Conservation (phyloP, 1,140 invertebrate genomes). For the Caenorhabditis tropicalis region DNA sequence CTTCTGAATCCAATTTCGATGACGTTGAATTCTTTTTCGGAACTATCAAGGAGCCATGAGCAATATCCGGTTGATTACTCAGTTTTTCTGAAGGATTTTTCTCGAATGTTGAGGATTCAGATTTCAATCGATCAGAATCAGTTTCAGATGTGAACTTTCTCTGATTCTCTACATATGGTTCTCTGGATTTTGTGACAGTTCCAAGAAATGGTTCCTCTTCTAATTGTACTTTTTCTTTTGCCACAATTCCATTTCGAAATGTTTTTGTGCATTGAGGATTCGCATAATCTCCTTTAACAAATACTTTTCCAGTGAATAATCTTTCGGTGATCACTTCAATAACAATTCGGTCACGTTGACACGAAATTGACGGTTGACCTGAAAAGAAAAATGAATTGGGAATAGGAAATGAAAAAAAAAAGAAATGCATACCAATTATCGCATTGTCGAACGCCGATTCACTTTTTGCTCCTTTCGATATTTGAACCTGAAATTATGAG, state of each 20-base stretch:
- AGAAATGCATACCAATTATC: conserved; percentile 39
- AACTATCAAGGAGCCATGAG: not conserved
- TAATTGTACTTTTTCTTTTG: not conserved
- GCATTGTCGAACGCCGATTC: conserved; percentile 43
- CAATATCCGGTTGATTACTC: not conserved
- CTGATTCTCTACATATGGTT: conserved; percentile 10
- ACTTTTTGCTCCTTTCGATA: conserved; percentile 1
- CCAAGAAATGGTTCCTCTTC: conserved; percentile 12
- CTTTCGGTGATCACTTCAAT: conserved; percentile 53
- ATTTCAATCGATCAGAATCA: not conserved
- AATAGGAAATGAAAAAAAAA: not conserved
- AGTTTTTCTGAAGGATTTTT: not conserved
- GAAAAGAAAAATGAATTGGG: not conserved
- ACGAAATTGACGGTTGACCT: conserved; percentile 52
- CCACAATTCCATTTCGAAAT: not conserved
- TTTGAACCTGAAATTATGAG: not conserved
- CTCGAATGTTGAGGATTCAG: no score
- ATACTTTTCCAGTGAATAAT: conserved; percentile 59
- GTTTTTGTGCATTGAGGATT: conserved; percentile 48
- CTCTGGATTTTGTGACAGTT: conserved; percentile 9
- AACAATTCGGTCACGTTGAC: conserved; percentile 51
- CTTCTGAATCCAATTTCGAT: not conserved
- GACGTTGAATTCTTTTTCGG: not conserved
- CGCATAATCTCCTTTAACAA: conserved; percentile 57
- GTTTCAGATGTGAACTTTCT: not conserved